Base-by-base conservation (phyloP, 2,797 vertebrate genomes). In the Enteromius mattozi region DNA sequence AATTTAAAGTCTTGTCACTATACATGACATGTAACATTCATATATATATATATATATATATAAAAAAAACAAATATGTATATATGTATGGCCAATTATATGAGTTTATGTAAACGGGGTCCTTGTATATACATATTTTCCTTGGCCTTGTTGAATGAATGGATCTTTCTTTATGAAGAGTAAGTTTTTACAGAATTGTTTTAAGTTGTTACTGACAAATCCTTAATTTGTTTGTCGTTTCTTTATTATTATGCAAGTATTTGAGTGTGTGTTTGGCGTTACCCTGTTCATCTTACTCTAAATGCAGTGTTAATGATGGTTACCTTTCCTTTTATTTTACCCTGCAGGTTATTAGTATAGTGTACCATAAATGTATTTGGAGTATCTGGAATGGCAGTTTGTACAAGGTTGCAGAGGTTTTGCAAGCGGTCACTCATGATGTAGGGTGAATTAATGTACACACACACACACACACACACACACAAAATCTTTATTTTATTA, bases 1-100 rank as follows among this genome's bases (percentile, higher is more conserved):
- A 95, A 95, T 94, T 96, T 95, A 95, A 95, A 72, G 75, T 85
- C 92, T 86, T 88, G 93, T 93, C 93, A 92, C 92, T 89, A 92
- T 92, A 90, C 94, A 93, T 94, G 94, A 78, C 24, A 3, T 94
- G 93, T 94, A 93, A 80, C 90, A 91, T 91, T 88, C 88, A 92
- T 92, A 92, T 88, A 87, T 93, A 90, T 94, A 89, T 89, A 92
- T 88, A 92, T 86, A 89, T 86, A 91, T 82, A 93, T 92, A 92
- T 92, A 93, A 33, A 93, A 91, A 92, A 91, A 92, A 74, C 17
- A 35, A 13, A 54, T 65, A 68, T 90, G 89, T 84, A 88, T 87
- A 89, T 81, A 89, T 88, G 78, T 92, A 90, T 89, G 91, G 88
- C 86, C 78, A 82, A 85, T 80, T 85, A 49, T 85, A 47, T 84